These are phyloP conservation scores for Gymnosoma rotundatum DNA, from an alignment of 2,888 invertebrate species.

Conservation along the genomic window DNA sequence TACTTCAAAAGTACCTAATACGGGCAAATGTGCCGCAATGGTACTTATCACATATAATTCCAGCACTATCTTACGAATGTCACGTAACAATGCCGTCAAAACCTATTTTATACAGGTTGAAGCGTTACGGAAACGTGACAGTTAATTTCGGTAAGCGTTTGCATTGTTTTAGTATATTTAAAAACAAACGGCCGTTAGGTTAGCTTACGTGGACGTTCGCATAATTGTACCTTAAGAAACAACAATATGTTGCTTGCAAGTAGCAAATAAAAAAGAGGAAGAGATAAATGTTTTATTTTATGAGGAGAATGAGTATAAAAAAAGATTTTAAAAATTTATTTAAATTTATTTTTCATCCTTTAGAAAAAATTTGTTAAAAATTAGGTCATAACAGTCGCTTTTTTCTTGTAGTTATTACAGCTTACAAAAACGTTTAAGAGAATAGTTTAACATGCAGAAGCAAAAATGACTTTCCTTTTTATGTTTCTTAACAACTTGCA, in stretches of 20 bases:
- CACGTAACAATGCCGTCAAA: no score
- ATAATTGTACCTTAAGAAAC: no score
- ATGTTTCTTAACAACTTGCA: slow-evolving; percentile 7
- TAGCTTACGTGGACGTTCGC: no score
- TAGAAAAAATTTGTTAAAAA: slow-evolving; percentile 3
- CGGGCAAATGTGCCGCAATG: no score
- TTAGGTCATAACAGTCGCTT: slow-evolving; percentile 27
- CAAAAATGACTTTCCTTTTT: neutral
- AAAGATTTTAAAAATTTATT: neutral
- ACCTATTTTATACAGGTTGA: no score
- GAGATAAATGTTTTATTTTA: neutral
- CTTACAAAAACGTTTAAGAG: neutral
- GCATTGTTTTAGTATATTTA: no score
- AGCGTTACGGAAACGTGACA: no score
- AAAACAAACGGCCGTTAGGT: no score
- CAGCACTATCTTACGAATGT: no score
- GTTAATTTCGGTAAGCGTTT: no score
- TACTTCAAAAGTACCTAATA: no score
- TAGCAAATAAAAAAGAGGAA: neutral
- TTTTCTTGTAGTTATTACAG: neutral
- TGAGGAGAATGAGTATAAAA: neutral
- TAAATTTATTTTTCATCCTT: slow-evolving; percentile 7
- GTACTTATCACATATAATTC: no score
- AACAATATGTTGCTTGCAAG: slow-evolving; percentile 1
- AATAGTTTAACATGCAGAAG: neutral